A percentile compares a stretch with the other conserved stretches of the same genome.
These are phyloP conservation scores for Chymomyza costata DNA, from an alignment of 1,140 invertebrate genomes.

Conservation along the genomic window DNA sequence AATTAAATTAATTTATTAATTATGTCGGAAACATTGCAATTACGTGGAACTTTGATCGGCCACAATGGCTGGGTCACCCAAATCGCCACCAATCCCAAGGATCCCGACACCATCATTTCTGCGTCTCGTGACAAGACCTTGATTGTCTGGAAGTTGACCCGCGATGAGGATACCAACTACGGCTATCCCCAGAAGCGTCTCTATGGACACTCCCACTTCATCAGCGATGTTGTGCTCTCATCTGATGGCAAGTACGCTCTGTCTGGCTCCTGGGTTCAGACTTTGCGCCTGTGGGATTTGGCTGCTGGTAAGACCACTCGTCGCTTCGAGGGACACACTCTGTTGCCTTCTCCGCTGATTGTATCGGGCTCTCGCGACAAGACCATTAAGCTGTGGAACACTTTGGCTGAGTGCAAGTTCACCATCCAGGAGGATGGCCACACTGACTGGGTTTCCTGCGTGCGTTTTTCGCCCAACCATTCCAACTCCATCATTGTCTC, in stretches of 20 bases:
- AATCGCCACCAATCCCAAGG: constrained; percentile 98
- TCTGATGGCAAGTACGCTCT: constrained; percentile 99
- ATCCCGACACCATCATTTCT: constrained; percentile 97
- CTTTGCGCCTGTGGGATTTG: constrained; percentile 97
- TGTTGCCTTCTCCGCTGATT: constrained; percentile 98
- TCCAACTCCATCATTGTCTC: constrained; percentile 98
- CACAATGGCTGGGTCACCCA: constrained; percentile 99
- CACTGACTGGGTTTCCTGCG: constrained; percentile 98
- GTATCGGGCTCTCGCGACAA: constrained; percentile 98
- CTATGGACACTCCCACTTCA: constrained; percentile 97
- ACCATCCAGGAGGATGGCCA: constrained; percentile 98
- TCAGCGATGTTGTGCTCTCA: constrained; percentile 97
- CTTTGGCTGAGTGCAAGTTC: constrained; percentile 98
- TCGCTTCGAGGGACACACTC: constrained; percentile 98
- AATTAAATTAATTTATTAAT: not conserved
- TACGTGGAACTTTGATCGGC: constrained; percentile 92
- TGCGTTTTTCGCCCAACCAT: constrained; percentile 97
- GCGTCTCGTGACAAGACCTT: constrained; percentile 97
- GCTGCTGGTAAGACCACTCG: constrained; percentile 90
- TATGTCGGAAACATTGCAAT: constrained; percentile 86
- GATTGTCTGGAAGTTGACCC: constrained; percentile 97
- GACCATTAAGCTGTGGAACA: constrained; percentile 99
- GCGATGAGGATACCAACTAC: constrained; percentile 93
- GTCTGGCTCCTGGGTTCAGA: constrained; percentile 99
- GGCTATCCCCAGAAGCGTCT: constrained; percentile 95